Evolutionary conservation across 2,113 vertebrate genomes (phyloP), one percentile per base, ranked within the genome.

Genomic region (Callipepla squamata): DNA sequence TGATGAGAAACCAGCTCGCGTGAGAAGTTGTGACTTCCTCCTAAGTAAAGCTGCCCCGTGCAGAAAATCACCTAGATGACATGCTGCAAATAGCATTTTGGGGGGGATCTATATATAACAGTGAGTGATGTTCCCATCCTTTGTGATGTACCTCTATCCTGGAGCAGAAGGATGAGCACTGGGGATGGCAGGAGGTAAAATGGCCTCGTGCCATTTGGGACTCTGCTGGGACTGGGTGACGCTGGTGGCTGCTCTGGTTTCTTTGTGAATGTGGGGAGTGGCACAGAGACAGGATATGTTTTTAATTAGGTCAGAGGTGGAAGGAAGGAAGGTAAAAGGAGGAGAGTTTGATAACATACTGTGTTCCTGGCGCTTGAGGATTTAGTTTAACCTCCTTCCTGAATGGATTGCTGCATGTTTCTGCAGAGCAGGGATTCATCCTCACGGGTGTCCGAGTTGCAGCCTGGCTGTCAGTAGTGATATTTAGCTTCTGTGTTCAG

Each of bases 251-350:
- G 79, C 66, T 50, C 51, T 8, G 14, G 6, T 53, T 36, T 48
- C 42, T 55, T 25, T 51, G 47, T 63, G 91, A 81, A 28, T 45
- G 8, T 62, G 58, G 94, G 90, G 96, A 94, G 90, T 79, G 90
- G 83, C 94, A 57, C 2, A 6, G 90, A 75, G 13, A 25, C 84
- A 87, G 94, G 91, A 94, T 87, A 53, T 73, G 40, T 53, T 89
- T 72, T 89, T 92, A 90, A 92, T 76, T 82, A 48, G 91, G 86
- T 79, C 78, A 84, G 77, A 78, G 86, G 79, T 89, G 74, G 62
- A 72, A 89, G 84, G 84, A 76, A 88, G 9, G 75, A 53, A 90
- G 81, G 34, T 34, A 57, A 81, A 83, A 74, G 77, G 57, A 68
- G 20, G 38, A 75, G 61, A 65, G 34, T 50, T 53, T 13, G 30